Evolutionary conservation across 2,888 invertebrate species (phyloP).

Genomic region (Sepioteuthis lessoniana): DNA sequence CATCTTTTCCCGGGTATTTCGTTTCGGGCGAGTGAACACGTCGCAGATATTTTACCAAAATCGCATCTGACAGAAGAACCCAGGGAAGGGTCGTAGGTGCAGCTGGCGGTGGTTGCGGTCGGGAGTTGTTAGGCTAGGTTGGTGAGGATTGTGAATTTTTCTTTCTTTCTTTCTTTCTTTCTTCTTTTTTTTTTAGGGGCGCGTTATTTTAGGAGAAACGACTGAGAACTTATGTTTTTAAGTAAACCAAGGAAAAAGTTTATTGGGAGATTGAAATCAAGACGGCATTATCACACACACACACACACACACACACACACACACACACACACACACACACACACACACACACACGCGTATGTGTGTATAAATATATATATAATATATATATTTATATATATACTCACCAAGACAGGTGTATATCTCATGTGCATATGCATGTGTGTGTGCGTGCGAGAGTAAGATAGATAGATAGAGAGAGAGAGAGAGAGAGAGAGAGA

Average conservation of each 20-base stretch:
- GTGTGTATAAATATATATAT: no score
- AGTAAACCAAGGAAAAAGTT: not conserved
- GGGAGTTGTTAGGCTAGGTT: not conserved
- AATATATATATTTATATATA: no score
- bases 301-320: no score
- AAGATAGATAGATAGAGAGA: no score
- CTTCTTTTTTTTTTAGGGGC: not conserved
- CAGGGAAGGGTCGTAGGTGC: not conserved
- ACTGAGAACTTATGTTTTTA: constrained; percentile 33
- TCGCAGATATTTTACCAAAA: not conserved
- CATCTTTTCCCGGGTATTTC: not conserved
- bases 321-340: no score
- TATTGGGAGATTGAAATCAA: not conserved
- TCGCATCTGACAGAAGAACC: not conserved
- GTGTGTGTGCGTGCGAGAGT: no score
- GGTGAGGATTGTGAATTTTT: not conserved
- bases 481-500: no score
- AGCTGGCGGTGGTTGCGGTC: not conserved
- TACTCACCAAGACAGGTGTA: no score
- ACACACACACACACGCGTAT: no score
- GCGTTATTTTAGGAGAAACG: not conserved
- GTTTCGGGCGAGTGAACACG: not conserved
- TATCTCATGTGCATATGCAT: no score
- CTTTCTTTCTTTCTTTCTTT: no score
- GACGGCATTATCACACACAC: not conserved